A percentile compares a stretch with the other conserved stretches of the same genome.
Conservation (phyloP, 2,113 vertebrate species). For the Paralichthys olivaceus region DNA sequence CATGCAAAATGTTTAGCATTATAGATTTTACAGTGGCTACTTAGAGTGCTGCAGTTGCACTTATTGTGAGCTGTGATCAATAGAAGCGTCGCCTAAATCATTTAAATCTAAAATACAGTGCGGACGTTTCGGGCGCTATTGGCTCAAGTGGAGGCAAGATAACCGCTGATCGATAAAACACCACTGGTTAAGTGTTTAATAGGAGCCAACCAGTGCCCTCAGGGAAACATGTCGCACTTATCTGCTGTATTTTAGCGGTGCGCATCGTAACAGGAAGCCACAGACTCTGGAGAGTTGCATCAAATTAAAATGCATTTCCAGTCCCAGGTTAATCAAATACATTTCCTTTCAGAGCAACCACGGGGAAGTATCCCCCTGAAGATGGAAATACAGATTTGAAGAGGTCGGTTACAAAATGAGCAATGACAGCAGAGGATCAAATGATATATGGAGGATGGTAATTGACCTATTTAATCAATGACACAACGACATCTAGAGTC, state of each 20-base stretch:
- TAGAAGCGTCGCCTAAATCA: slow-evolving; percentile 37
- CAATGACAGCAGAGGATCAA: slow-evolving; percentile 5
- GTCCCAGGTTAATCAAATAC: slow-evolving; percentile 40
- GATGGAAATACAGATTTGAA: slow-evolving; percentile 28
- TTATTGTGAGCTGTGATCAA: slow-evolving; percentile 34
- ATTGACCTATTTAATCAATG: slow-evolving; percentile 35
- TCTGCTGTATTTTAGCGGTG: slow-evolving; percentile 55
- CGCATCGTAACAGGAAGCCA: slow-evolving; percentile 49
- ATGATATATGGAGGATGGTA: slow-evolving; percentile 12
- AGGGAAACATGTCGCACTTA: slow-evolving; percentile 63
- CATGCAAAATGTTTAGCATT: slow-evolving; percentile 17
- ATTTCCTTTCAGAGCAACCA: slow-evolving; percentile 30
- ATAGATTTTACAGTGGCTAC: slow-evolving; percentile 29
- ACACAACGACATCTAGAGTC: background rate
- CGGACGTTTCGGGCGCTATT: slow-evolving; percentile 39
- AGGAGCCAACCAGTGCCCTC: slow-evolving; percentile 48
- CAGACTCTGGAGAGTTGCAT: slow-evolving; percentile 47
- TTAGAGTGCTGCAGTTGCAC: slow-evolving; percentile 41
- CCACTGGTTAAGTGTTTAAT: slow-evolving; percentile 69
- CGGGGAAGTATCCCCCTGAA: slow-evolving; percentile 24
- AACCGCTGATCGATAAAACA: slow-evolving; percentile 63
- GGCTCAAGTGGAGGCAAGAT: slow-evolving; percentile 52
- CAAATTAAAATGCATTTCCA: slow-evolving; percentile 60
- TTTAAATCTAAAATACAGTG: slow-evolving; percentile 56
- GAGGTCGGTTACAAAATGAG: slow-evolving; percentile 11